Conservation (phyloP, 2,113 vertebrate genomes). For the Caretta caretta region DNA sequence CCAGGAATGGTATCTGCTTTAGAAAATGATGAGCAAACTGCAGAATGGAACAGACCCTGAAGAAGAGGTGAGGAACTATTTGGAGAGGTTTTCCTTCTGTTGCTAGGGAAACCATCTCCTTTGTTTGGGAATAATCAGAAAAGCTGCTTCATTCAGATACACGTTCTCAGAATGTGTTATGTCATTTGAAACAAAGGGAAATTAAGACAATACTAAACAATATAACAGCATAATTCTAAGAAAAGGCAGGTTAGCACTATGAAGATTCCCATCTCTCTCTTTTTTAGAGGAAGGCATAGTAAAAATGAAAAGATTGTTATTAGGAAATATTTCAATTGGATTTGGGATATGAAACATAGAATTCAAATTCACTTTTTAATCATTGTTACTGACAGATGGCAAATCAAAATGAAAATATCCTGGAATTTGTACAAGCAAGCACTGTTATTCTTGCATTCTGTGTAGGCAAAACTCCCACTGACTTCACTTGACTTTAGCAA, state of each 20-base stretch:
- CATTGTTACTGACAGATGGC: fast-evolving
- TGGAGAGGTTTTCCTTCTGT: not conserved
- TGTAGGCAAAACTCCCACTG: not conserved
- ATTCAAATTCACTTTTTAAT: not conserved
- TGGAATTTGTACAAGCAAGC: not conserved
- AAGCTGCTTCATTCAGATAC: not conserved
- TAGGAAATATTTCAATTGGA: not conserved
- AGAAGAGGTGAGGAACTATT: not conserved
- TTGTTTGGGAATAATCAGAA: not conserved
- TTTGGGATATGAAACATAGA: not conserved
- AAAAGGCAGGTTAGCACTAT: not conserved
- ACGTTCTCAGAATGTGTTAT: not conserved
- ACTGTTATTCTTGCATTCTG: fast-evolving
- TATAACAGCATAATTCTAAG: not conserved
- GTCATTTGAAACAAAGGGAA: conserved; percentile 20
- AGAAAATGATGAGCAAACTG: not conserved
- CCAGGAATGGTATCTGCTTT: not conserved
- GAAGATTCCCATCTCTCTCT: not conserved
- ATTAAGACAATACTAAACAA: not conserved
- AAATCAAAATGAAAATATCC: not conserved
- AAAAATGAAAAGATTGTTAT: not conserved
- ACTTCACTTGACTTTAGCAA: not conserved
- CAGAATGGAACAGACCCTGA: not conserved
- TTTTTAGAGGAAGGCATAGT: not conserved
- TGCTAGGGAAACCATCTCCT: conserved; percentile 55